phyloP scores from a whole-genome alignment of 2,888 invertebrate species.

The Bibio marci region DNA sequence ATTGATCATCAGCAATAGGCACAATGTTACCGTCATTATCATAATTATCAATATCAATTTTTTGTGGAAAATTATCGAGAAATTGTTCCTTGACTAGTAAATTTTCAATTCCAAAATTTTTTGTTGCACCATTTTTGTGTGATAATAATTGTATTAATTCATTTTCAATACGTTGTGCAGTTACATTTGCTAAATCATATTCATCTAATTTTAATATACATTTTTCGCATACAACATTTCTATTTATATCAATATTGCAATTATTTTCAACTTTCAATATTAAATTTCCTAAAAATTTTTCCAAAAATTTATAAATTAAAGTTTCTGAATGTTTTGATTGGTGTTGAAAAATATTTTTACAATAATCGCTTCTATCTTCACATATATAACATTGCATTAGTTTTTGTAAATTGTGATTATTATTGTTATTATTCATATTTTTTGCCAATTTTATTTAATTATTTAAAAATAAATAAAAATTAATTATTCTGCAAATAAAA shows the following conservation, averaged over 20 bases:
- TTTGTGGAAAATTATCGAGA: too few relatives aligned
- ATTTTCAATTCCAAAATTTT: background rate
- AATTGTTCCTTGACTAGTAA: background rate
- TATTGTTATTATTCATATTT: too few relatives aligned
- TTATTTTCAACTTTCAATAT: background rate
- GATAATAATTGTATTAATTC: background rate
- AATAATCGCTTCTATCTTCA: conserved; percentile 1
- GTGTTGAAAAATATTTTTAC: conserved; percentile 7
- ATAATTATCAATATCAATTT: background rate
- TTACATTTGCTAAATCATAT: conserved; percentile 2
- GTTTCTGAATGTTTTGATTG: conserved; percentile 8
- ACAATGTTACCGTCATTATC: too few relatives aligned
- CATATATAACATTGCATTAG: conserved; percentile 12
- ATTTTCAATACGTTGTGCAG: background rate
- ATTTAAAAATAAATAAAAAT: too few relatives aligned
- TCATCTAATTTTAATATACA: conserved; percentile 3
- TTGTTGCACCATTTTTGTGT: background rate
- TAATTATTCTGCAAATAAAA: too few relatives aligned
- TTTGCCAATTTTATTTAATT: too few relatives aligned
- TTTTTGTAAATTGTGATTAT: too few relatives aligned
- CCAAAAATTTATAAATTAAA: conserved; percentile 6
- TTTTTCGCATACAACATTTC: background rate
- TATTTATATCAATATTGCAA: too few relatives aligned
- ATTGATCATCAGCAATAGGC: too few relatives aligned
- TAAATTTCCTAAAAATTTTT: conserved; percentile 7